phyloP scores from a whole-genome alignment of 2,113 vertebrate species.

The Lasiurus cinereus region DNA sequence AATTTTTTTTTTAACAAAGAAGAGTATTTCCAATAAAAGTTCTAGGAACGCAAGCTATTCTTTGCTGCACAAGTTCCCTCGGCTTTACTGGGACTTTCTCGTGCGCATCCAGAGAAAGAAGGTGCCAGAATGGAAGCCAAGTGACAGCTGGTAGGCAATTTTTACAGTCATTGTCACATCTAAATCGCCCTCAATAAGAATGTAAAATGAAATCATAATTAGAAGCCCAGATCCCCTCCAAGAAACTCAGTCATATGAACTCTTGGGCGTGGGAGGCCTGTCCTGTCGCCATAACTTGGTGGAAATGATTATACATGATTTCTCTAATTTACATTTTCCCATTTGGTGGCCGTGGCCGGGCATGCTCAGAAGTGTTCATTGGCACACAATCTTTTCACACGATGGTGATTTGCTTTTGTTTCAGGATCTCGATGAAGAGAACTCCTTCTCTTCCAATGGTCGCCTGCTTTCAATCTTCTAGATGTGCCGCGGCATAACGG shows the following conservation, averaged over 20 bases:
- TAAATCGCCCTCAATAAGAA: constrained; percentile 76
- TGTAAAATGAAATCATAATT: constrained; percentile 81
- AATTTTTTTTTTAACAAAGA: background rate
- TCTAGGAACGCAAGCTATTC: background rate
- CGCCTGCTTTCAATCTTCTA: constrained; percentile 60
- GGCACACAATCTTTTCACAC: constrained; percentile 29
- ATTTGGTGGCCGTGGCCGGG: background rate
- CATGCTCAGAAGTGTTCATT: constrained; percentile 42
- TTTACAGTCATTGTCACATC: constrained; percentile 71
- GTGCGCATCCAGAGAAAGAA: constrained; percentile 38
- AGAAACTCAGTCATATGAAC: background rate
- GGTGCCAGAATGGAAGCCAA: constrained; percentile 62
- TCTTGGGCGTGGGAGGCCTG: background rate
- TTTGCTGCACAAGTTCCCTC: background rate
- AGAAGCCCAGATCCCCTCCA: constrained; percentile 31
- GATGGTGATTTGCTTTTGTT: constrained; percentile 45
- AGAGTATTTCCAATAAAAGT: background rate
- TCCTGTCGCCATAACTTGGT: background rate
- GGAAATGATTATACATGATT: constrained; percentile 26
- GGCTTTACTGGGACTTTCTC: constrained; percentile 60
- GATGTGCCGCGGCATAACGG: constrained; percentile 77
- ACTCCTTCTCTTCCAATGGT: constrained; percentile 65
- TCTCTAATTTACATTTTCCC: constrained; percentile 26
- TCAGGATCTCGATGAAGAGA: constrained; percentile 71
- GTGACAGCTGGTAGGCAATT: constrained; percentile 72